Evolutionary conservation across 2,888 invertebrate species (phyloP).

Genomic region (Hypomecis punctinalis): DNA sequence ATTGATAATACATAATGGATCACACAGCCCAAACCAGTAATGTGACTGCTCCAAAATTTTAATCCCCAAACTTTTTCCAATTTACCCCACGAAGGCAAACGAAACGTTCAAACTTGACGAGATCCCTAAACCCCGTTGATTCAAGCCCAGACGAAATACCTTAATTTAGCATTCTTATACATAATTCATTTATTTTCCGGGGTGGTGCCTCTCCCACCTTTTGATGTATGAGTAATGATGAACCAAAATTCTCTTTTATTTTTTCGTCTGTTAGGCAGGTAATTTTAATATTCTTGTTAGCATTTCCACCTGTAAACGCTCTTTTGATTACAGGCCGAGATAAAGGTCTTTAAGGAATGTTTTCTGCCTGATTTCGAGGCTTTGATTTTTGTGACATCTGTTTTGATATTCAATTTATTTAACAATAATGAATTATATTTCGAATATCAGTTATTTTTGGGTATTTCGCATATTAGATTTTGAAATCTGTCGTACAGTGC

Average conservation of each 20-base stretch:
- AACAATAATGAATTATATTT: background rate
- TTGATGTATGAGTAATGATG: slow-evolving; percentile 46
- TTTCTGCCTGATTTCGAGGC: background rate
- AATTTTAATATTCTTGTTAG: slow-evolving; percentile 28
- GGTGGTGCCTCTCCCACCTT: slow-evolving; percentile 30
- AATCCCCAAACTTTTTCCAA: slow-evolving; percentile 30
- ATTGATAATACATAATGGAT: background rate
- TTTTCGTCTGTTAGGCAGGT: slow-evolving; percentile 28
- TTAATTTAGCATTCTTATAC: slow-evolving; percentile 46
- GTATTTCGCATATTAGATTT: too few species aligned
- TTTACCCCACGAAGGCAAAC: slow-evolving; percentile 25
- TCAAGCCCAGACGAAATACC: slow-evolving; percentile 37
- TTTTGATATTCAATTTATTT: background rate
- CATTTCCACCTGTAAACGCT: slow-evolving; percentile 25
- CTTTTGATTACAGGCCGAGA: slow-evolving; percentile 1
- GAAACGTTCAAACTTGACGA: slow-evolving; percentile 35
- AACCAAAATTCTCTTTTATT: slow-evolving; percentile 33
- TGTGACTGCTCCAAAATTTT: slow-evolving; percentile 17
- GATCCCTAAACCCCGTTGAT: slow-evolving; percentile 37
- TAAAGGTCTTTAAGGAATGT: background rate
- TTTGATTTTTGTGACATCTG: background rate
- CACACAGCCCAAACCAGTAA: background rate
- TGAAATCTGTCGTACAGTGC: too few species aligned
- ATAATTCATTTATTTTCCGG: slow-evolving; percentile 46
- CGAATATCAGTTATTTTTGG: background rate